phyloP scores from a whole-genome alignment of 2,797 vertebrate species.

The Enteromius unitaeniatus region DNA sequence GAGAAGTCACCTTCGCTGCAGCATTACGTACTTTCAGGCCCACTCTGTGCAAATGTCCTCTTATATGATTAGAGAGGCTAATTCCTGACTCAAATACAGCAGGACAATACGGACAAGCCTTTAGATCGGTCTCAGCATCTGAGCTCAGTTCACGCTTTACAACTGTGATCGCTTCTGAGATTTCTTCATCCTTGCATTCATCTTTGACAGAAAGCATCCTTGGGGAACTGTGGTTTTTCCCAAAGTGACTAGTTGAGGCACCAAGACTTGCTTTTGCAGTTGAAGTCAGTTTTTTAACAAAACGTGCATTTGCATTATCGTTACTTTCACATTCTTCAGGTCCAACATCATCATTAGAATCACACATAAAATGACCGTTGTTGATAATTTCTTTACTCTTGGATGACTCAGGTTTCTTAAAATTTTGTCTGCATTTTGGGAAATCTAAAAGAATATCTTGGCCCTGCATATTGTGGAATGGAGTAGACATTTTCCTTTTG shows the following conservation, averaged over 20 bases:
- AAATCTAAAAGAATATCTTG: slow-evolving; percentile 93
- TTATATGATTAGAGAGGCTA: slow-evolving; percentile 94
- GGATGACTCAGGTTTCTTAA: slow-evolving; percentile 85
- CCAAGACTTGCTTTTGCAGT: slow-evolving; percentile 46
- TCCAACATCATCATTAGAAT: slow-evolving; percentile 20
- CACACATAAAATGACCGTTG: slow-evolving; percentile 4
- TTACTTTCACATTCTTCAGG: slow-evolving; percentile 32
- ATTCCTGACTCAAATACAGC: slow-evolving; percentile 97
- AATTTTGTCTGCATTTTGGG: slow-evolving; percentile 88
- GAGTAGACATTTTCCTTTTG: slow-evolving; percentile 84
- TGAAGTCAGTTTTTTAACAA: slow-evolving; percentile 51
- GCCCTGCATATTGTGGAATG: slow-evolving; percentile 92
- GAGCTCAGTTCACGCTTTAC: slow-evolving; percentile 80
- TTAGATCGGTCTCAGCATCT: slow-evolving; percentile 80
- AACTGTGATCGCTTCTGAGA: slow-evolving; percentile 79
- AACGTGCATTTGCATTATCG: slow-evolving; percentile 40
- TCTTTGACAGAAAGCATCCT: slow-evolving; percentile 76
- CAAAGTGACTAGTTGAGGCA: slow-evolving; percentile 61
- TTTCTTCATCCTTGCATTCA: slow-evolving; percentile 78
- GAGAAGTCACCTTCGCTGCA: slow-evolving; percentile 90
- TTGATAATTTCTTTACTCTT: slow-evolving; percentile 67
- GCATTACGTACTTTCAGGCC: slow-evolving; percentile 92
- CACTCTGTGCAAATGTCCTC: slow-evolving; percentile 95
- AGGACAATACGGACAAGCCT: slow-evolving; percentile 94
- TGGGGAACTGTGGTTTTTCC: slow-evolving; percentile 50